Conservation (phyloP, 2,113 vertebrate species). For the Clarias gariepinus region DNA sequence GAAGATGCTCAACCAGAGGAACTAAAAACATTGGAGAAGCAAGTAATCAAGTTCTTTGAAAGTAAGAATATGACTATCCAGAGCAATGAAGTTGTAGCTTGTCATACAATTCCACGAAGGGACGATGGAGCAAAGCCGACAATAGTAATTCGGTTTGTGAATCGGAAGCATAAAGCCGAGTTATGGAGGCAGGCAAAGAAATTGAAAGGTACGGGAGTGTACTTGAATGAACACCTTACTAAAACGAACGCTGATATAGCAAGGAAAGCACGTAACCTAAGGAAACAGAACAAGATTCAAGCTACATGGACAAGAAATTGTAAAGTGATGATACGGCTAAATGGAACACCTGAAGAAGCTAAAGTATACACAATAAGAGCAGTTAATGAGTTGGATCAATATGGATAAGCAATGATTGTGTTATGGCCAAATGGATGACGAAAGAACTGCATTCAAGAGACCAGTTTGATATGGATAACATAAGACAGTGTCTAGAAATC, state of each 20-base stretch:
- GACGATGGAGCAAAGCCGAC: not conserved
- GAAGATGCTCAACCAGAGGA: not conserved
- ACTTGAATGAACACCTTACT: constrained; percentile 24
- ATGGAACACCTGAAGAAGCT: constrained; percentile 3
- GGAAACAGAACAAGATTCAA: constrained; percentile 15
- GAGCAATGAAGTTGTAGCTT: not conserved
- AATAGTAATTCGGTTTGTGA: constrained; percentile 16
- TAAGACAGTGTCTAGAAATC: too few species aligned
- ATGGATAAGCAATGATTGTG: too few species aligned
- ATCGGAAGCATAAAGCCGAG: too few species aligned
- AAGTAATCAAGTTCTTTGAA: constrained; percentile 25
- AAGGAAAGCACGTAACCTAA: not conserved
- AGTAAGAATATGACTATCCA: not conserved
- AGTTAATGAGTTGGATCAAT: not conserved
- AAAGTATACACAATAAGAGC: not conserved
- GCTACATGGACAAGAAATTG: constrained; percentile 20
- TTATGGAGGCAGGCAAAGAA: constrained; percentile 34
- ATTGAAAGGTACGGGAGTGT: constrained; percentile 22
- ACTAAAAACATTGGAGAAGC: not conserved
- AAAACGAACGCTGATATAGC: not conserved
- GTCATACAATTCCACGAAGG: not conserved
- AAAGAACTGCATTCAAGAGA: too few species aligned
- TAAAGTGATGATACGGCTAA: constrained; percentile 17
- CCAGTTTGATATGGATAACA: too few species aligned
- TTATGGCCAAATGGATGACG: too few species aligned